Conservation (phyloP, 2,797 vertebrate genomes). For the Sebastes vulpes region DNA sequence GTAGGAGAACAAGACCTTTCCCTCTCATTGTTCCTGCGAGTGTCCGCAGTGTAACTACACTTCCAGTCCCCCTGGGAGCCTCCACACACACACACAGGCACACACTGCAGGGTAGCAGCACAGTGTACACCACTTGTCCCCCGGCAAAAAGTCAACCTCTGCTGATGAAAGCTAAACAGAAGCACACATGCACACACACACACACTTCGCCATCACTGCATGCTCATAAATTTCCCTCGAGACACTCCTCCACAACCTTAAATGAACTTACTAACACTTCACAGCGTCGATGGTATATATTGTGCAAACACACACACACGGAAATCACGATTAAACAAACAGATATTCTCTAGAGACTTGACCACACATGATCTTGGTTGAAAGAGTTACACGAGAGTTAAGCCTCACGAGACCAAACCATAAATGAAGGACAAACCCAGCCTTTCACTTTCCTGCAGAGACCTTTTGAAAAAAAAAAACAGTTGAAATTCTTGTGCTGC, state of each 20-base stretch:
- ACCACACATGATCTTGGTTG: background rate
- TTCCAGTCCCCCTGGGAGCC: slow-evolving; percentile 31
- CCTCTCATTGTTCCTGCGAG: slow-evolving; percentile 20
- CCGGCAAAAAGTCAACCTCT: slow-evolving; percentile 48
- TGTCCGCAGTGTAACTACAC: slow-evolving; percentile 45
- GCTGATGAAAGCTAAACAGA: slow-evolving; percentile 56
- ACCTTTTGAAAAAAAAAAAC: background rate
- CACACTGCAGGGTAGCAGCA: slow-evolving; percentile 37
- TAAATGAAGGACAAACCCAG: background rate
- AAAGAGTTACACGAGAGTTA: background rate
- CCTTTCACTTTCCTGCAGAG: background rate
- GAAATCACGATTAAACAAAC: slow-evolving; percentile 12
- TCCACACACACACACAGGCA: slow-evolving; percentile 47
- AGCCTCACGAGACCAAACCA: background rate
- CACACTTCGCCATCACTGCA: background rate
- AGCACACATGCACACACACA: background rate
- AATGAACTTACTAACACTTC: slow-evolving; percentile 13
- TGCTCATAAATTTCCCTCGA: slow-evolving; percentile 19
- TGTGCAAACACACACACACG: background rate
- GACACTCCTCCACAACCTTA: slow-evolving; percentile 4
- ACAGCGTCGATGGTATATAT: background rate
- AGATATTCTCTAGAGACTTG: background rate
- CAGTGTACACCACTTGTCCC: slow-evolving; percentile 47
- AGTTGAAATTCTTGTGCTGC: background rate
- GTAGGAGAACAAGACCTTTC: background rate